Evolutionary conservation across 2,113 vertebrate genomes (phyloP), one percentile per base, ranked within the genome.

Genomic region (Neolamprologus fasciatus): DNA sequence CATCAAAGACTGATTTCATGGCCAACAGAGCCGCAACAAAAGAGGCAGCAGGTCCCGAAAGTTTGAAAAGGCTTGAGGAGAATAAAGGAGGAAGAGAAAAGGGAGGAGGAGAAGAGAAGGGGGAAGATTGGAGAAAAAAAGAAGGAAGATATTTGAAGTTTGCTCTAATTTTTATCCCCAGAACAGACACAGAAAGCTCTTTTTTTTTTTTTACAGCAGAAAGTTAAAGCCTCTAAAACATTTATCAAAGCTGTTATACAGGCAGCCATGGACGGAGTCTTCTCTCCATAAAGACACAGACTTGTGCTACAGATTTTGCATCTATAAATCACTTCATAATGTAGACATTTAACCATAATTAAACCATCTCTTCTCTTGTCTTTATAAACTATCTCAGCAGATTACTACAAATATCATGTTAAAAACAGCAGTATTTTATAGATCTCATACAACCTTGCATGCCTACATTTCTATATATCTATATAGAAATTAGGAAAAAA

Each of bases 11-110:
- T 23, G 92, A 94, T 95, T 95, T 94, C 94, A 95, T 80, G 91
- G 93, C 89, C 92, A 94, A 92, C 91, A 88, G 93, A 66, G 82
- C 90, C 1, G 3, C 89, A 78, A 95, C 93, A 95, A 95, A 92
- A n/a, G 94, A 94, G 91, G 93, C 94, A 95, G 93, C 93, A 92
- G 94, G 93, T 95, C 92, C 57, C 2, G 63, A 61, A 93, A 93
- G 87, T 95, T 93, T 92, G 89, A 92, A 92, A 92, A 87, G 91
- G 86, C 73, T 76, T 8, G 54, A 54, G 53, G 80, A 82, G 85
- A 88, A 89, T 89, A 88, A 81, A 92, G 83, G 83, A 89, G 87
- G 89, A 90, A 86, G 80, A 85, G 82, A 61, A 50, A 33, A 78
- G 76, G 55, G 66, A 81, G 9, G 51, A 66, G 23, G 51, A 47